Evolutionary conservation across 2,888 invertebrate species (phyloP).

Genomic region (Alviniconcha strummeri): DNA sequence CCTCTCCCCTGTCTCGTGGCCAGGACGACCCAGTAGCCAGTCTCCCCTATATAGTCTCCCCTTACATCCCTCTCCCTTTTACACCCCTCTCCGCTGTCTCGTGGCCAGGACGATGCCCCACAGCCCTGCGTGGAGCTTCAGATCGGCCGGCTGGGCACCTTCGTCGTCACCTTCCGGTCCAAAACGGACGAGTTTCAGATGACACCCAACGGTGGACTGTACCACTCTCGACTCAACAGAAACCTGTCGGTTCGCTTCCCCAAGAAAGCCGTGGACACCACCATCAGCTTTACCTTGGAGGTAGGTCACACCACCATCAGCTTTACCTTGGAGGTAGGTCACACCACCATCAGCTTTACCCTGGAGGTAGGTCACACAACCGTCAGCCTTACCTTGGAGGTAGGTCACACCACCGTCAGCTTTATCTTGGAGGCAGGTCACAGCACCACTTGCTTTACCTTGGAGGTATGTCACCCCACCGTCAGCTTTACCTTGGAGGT

Average conservation of each 20-base stretch:
- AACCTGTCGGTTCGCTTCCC: constrained; percentile 69
- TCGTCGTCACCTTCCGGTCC: constrained; percentile 63
- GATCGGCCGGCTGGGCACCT: constrained; percentile 62
- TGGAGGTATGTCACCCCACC: constrained; percentile 61
- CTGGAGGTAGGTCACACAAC: too few species aligned
- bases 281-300: constrained; percentile 64
- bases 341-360: too few species aligned
- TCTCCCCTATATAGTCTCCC: too few species aligned
- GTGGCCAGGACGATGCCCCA: constrained; percentile 46
- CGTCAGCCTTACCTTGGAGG: too few species aligned
- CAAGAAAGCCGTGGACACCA: constrained; percentile 65
- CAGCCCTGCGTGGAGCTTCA: constrained; percentile 60
- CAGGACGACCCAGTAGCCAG: constrained; percentile 48
- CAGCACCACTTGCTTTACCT: constrained; percentile 48
- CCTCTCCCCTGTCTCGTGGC: constrained; percentile 15
- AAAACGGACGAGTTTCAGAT: constrained; percentile 66
- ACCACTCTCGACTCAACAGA: constrained; percentile 65
- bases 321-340: too few species aligned
- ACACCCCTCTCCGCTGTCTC: constrained; percentile 7
- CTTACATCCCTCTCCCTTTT: neutral
- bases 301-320: constrained; percentile 42
- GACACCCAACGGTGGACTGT: constrained; percentile 67
- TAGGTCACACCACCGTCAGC: too few species aligned
- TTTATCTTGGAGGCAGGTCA: too few species aligned
- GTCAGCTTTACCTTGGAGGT: constrained; percentile 67